A percentile compares a stretch with the other conserved stretches of the same genome.
Evolutionary conservation across 2,113 vertebrate genomes (phyloP).

Genomic region (Lepus europaeus): DNA sequence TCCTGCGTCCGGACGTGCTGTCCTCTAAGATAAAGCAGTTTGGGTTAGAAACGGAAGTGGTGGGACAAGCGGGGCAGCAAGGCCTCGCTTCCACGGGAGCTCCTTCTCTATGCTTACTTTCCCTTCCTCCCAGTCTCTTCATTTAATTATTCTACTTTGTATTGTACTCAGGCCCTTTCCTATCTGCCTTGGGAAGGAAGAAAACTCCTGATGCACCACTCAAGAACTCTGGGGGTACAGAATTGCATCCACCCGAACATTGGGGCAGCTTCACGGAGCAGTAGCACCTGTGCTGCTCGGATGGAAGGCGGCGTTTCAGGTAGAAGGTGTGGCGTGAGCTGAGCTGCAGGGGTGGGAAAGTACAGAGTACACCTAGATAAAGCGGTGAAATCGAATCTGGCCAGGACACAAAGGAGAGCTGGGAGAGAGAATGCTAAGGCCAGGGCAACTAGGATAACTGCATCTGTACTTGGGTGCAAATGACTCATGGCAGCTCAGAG

Average conservation of each 20-base stretch:
- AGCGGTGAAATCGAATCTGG: not conserved
- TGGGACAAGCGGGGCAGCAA: not conserved
- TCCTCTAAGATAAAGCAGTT: not conserved
- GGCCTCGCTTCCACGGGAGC: not conserved
- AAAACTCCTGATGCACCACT: conserved; percentile 11
- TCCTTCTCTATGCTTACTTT: conserved; percentile 52
- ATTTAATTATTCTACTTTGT: not conserved
- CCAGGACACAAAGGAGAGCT: not conserved
- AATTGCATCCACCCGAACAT: not conserved
- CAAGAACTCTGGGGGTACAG: not conserved
- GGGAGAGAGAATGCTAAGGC: not conserved
- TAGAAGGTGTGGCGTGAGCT: not conserved
- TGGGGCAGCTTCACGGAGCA: not conserved
- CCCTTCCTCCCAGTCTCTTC: not conserved
- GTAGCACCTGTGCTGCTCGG: not conserved
- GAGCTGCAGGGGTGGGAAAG: not conserved
- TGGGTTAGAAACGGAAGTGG: not conserved
- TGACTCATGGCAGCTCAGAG: not conserved
- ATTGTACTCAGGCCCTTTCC: conserved; percentile 25
- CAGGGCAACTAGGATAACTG: not conserved
- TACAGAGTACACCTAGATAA: not conserved
- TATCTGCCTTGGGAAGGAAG: conserved; percentile 45
- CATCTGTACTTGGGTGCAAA: not conserved
- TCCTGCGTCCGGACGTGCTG: not conserved
- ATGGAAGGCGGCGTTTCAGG: not conserved